phyloP scores from a whole-genome alignment of 1,140 invertebrate species.

The Drosophila nasuta region DNA sequence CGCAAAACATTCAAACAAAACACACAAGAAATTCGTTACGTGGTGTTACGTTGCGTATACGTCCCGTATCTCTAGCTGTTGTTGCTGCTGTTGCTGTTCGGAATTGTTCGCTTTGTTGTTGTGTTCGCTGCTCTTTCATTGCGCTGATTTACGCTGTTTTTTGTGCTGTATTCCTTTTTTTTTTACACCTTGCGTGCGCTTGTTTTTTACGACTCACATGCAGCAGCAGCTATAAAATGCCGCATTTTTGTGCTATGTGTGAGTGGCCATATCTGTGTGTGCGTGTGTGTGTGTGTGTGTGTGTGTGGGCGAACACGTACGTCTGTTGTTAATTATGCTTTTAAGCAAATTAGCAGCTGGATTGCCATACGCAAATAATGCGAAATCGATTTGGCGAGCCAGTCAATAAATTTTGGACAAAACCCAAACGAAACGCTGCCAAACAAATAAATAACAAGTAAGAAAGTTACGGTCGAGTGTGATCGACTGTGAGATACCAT shows the following conservation, averaged over 20 bases:
- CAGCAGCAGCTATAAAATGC: slow-evolving; percentile 59
- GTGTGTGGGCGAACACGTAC: not conserved
- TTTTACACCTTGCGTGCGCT: slow-evolving; percentile 61
- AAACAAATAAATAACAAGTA: slow-evolving; percentile 23
- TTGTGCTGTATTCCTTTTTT: slow-evolving; percentile 21
- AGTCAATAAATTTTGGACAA: slow-evolving; percentile 69
- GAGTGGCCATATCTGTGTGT: not conserved
- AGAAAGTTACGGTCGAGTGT: no score
- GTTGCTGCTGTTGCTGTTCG: slow-evolving; percentile 1
- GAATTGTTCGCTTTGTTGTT: slow-evolving; percentile 36
- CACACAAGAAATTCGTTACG: slow-evolving; percentile 56
- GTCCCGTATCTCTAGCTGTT: slow-evolving; percentile 29
- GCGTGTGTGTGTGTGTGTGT: slow-evolving; percentile 13
- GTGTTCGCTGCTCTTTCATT: slow-evolving; percentile 38
- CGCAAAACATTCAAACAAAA: slow-evolving; percentile 48
- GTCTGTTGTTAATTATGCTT: slow-evolving; percentile 76
- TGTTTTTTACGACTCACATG: slow-evolving; percentile 73
- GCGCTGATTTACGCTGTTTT: slow-evolving; percentile 71
- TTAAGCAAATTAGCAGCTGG: slow-evolving; percentile 80
- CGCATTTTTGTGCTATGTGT: slow-evolving; percentile 8
- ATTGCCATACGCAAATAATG: slow-evolving; percentile 71
- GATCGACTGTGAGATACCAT: no score
- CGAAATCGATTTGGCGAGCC: slow-evolving; percentile 69
- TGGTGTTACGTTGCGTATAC: slow-evolving; percentile 59
- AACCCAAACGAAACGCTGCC: slow-evolving; percentile 42